Base-by-base conservation (phyloP, 2,888 invertebrate genomes). In the Leistus spinibarbis region DNA sequence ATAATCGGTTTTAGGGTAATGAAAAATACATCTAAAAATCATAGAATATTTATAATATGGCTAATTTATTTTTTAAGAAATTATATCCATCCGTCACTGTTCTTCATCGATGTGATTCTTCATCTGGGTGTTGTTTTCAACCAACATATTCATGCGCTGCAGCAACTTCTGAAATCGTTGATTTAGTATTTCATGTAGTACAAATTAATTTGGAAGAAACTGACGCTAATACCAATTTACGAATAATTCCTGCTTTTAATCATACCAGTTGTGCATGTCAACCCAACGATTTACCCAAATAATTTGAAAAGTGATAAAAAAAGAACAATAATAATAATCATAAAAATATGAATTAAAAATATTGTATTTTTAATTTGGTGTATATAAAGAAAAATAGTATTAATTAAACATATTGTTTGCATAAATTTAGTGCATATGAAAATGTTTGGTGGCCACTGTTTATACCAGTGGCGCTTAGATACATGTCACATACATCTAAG, bases 201-300 rank as follows among this genome's bases (percentile, higher is more conserved):
- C 64, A 20, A 23, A 7, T 40, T 2, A 40, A 40, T 40, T 7
- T 3, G 13, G 5, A 40, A 5, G 40, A 40, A 7, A 3, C 40
- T 3, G 7, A 7, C 5, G 65, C 17, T 24, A 22, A 19, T 19
- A 7, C 64, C 17, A 24, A 24, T 40, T 65, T 65, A 22, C 23
- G 54, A 56, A 57, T 66, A 7, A 65, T 63, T 20, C 20, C 54
- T 7, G 72, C 72, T 27, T 9, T 24, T 17, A 72, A 72, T 40
- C 72, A 72, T 20, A 72, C 72, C 17, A 72, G 65, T 20, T 72
- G 72, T 27, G 64, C 65, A n/a, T 72, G 72, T 24, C 72, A 72
- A 27, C 64, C 71, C 54, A 23, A 22, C 13, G 24, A 53, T 16
- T 63, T 64, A 22, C 60, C 60, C 20, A 60, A 60, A 60, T 60